A percentile compares a stretch with the other conserved stretches of the same genome.
Conservation (phyloP, 2,113 vertebrate species). For the Hydropotes inermis region DNA sequence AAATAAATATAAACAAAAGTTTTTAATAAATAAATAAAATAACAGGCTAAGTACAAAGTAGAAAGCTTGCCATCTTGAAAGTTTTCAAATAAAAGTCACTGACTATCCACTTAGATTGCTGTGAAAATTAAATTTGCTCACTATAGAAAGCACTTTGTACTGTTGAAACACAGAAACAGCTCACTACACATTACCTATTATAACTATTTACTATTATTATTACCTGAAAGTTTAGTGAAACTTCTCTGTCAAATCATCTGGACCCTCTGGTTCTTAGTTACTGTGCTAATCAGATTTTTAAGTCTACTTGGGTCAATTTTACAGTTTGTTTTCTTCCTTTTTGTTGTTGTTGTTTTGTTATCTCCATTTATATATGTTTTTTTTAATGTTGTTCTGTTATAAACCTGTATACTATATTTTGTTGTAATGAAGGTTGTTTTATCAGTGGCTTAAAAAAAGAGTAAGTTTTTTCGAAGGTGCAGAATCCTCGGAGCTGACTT, state of each 20-base stretch:
- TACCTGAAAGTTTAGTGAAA: slow-evolving; percentile 3
- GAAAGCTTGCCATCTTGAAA: not conserved
- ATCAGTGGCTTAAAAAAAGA: not conserved
- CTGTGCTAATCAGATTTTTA: not conserved
- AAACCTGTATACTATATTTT: not conserved
- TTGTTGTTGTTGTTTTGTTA: not conserved
- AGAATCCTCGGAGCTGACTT: not conserved
- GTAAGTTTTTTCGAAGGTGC: not conserved
- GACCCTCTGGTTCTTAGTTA: not conserved
- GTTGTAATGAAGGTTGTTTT: not conserved
- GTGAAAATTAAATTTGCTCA: not conserved
- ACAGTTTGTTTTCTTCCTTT: not conserved
- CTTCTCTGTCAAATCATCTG: not conserved
- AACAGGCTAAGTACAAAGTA: not conserved
- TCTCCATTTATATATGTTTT: not conserved
- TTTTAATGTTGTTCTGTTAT: not conserved
- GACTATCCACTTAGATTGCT: not conserved
- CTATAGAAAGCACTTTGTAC: not conserved
- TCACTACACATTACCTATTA: not conserved
- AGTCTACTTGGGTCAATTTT: not conserved
- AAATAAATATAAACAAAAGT: not conserved
- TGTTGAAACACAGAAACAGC: not conserved
- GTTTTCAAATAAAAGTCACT: not conserved
- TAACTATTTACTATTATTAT: not conserved
- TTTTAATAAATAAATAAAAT: not conserved